Percentiles rank a stretch among this genome's conserved stretches.
Evolutionary conservation across 2,888 invertebrate genomes (phyloP).

Genomic region (Dryocosmus kuriphilus): DNA sequence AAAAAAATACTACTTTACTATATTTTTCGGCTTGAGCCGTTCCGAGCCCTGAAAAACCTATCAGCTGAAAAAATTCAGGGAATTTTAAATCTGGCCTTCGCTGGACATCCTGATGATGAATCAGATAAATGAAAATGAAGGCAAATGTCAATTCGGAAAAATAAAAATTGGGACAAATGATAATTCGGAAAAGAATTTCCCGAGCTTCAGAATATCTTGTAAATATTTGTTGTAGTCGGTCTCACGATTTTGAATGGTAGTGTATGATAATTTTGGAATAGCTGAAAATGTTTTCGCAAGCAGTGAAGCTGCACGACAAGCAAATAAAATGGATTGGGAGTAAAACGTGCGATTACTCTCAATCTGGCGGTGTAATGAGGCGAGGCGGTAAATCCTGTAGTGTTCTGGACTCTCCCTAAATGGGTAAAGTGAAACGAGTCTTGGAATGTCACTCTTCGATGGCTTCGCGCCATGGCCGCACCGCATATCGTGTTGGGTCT

Average conservation of each 20-base stretch:
- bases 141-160: too few species aligned
- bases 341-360: slow-evolving; percentile 19
- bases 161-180: too few species aligned
- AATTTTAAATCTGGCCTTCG: too few species aligned
- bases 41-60: too few species aligned
- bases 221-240: neutral
- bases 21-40: too few species aligned
- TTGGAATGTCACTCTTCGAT: slow-evolving; percentile 17
- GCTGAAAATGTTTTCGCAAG: slow-evolving; percentile 1
- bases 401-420: slow-evolving; percentile 22
- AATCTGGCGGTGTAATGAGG: slow-evolving; percentile 2
- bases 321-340: neutral
- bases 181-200: too few species aligned
- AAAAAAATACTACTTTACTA: too few species aligned
- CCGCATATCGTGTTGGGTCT: neutral
- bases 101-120: too few species aligned
- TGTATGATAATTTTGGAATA: neutral
- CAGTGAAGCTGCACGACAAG: slow-evolving; percentile 1
- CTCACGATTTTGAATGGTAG: neutral
- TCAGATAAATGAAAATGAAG: too few species aligned
- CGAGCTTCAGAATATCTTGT: too few species aligned
- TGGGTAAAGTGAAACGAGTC: slow-evolving; percentile 12
- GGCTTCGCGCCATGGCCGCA: slow-evolving; percentile 1
- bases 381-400: slow-evolving; percentile 11
- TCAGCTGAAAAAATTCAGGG: too few species aligned